These are phyloP conservation scores for Xylocampa areola DNA, from an alignment of 2,888 invertebrate species.

Conservation along the genomic window DNA sequence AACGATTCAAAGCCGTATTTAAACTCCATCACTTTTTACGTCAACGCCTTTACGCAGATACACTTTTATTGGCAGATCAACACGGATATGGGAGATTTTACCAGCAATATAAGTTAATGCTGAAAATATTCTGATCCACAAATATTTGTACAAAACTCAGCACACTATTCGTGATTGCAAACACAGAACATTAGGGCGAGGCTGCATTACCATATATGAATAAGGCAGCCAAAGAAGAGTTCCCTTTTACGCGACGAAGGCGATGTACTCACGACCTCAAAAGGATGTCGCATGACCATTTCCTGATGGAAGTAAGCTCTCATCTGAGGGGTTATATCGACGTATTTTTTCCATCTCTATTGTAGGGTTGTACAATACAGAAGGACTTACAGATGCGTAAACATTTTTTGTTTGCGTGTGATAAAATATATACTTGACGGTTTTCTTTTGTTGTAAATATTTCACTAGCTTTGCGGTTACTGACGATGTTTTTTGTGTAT, in stretches of 20 bases:
- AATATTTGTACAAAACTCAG: constrained; percentile 47
- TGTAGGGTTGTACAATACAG: constrained; percentile 6
- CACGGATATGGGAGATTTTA: constrained; percentile 11
- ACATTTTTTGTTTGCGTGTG: constrained; percentile 13
- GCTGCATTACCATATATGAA: constrained; percentile 63
- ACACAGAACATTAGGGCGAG: constrained; percentile 54
- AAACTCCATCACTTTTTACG: constrained; percentile 40
- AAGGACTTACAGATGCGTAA: constrained; percentile 1
- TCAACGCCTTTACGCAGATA: constrained; percentile 14
- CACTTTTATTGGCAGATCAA: neutral
- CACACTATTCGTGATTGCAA: constrained; percentile 56
- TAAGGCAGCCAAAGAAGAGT: constrained; percentile 45
- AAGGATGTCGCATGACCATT: constrained; percentile 58
- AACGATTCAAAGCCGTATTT: constrained; percentile 13
- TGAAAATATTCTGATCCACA: constrained; percentile 35
- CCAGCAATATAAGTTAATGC: constrained; percentile 11
- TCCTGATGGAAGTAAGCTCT: constrained; percentile 55
- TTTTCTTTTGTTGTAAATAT: too few species aligned
- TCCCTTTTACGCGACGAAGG: constrained; percentile 45
- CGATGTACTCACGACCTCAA: constrained; percentile 45
- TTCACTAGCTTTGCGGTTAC: too few species aligned
- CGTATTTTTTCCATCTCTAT: constrained; percentile 27
- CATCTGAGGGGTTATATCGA: constrained; percentile 33
- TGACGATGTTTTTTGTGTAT: too few species aligned
- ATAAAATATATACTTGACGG: neutral